A percentile compares a stretch with the other conserved stretches of the same genome.
These are phyloP conservation scores for Paramormyrops hopkinsi DNA, from an alignment of 2,797 vertebrate genomes.

Conservation along the genomic window DNA sequence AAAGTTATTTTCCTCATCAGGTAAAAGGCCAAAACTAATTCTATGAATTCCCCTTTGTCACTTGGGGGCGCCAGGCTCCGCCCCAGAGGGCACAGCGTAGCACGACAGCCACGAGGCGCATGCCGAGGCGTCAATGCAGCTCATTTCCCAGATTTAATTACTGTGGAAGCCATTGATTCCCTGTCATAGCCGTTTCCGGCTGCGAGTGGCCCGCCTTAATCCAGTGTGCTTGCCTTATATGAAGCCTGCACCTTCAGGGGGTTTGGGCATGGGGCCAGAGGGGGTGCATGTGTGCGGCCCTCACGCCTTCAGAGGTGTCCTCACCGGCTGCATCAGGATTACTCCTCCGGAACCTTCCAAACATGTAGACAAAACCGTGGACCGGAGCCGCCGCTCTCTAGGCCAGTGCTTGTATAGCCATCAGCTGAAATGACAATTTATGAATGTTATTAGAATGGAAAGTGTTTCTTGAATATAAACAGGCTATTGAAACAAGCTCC, in stretches of 20 bases:
- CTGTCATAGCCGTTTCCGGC: neutral
- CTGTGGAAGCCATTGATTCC: neutral
- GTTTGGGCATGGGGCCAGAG: neutral
- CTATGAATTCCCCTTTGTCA: neutral
- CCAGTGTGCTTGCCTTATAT: neutral
- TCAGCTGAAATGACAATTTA: conserved; percentile 16
- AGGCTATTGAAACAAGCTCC: conserved; percentile 38
- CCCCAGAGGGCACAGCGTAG: neutral
- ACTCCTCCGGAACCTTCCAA: neutral
- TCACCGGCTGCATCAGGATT: neutral
- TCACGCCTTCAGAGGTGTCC: neutral
- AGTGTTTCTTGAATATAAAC: conserved; percentile 35
- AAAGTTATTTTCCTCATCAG: neutral
- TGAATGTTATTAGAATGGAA: conserved; percentile 12
- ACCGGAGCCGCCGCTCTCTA: neutral
- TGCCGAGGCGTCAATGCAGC: neutral
- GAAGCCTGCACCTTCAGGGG: neutral
- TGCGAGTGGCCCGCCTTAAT: neutral
- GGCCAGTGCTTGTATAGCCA: conserved; percentile 23
- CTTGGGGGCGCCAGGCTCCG: neutral
- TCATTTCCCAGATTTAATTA: neutral
- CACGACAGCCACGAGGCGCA: neutral
- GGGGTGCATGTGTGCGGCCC: neutral
- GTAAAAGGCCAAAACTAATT: neutral
- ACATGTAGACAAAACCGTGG: neutral